Evolutionary conservation across 2,797 vertebrate species (phyloP), one percentile per base, ranked within the genome.

Genomic region (Anas flavirostris): DNA sequence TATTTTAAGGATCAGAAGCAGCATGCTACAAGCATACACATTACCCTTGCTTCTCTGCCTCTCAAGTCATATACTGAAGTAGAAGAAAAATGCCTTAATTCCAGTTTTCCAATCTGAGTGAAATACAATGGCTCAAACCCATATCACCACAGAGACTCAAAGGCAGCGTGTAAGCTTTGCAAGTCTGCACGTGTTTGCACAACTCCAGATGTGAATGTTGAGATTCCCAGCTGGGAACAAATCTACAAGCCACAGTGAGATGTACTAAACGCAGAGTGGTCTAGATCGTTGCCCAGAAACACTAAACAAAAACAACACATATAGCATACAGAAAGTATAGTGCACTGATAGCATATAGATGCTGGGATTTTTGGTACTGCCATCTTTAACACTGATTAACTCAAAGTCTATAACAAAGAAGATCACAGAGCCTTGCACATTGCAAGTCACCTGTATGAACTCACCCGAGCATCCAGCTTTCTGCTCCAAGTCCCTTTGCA

Each of bases 391-490:
- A 28, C 4, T 7, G 3, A 43, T 28, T 70, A 84, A 79, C 59
- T 90, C 55, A 12, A 52, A 41, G 22, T 41, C 22, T 68, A 5
- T 16, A 43, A 72, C 37, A 70, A 37, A 72, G 63, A 72, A 66
- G 18, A 68, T n/a, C 10, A 16, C 50, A 69, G 22, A 14, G 17
- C 10, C 29, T 59, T 66, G 28, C 46, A 29, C 5, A 22, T 66
- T 41, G 68, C 67, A 84, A 81, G 52, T 7, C 0, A 0, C 31
- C 64, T 79, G n/a, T 33, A 9, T 58, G 48, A 93, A 94, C 95
- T 96, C 91, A 96, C 96, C 94, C 28, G 70, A 81, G 67, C 26
- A 52, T 70, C 92, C 87, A 91, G 93, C 89, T 79, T 76, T 91
- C 80, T 75, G 62, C 73, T 81, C 80, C 83, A 29, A 66, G 64